Percentiles rank a stretch among this genome's conserved stretches.
These are phyloP conservation scores for Strigamia transsilvanica DNA, from an alignment of 2,888 invertebrate species.

Conservation along the genomic window DNA sequence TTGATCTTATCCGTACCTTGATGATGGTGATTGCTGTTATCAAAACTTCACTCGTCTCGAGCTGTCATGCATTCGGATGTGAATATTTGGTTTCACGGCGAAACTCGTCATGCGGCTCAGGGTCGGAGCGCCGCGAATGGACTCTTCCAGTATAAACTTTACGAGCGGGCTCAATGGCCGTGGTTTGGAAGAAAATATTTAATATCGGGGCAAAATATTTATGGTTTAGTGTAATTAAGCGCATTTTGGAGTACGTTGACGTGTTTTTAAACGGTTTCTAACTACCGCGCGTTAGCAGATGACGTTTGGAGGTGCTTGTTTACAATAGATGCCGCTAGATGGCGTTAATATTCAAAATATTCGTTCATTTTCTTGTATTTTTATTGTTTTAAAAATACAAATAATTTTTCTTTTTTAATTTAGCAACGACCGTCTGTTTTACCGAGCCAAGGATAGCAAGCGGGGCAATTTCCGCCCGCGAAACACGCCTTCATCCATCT, in stretches of 20 bases:
- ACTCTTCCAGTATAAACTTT: not conserved
- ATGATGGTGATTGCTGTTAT: not conserved
- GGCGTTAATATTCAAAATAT: too few relatives aligned
- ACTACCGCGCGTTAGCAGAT: too few relatives aligned
- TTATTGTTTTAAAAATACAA: too few relatives aligned
- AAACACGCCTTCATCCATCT: slow-evolving; percentile 36
- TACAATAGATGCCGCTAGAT: too few relatives aligned
- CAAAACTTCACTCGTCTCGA: not conserved
- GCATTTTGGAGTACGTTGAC: too few relatives aligned
- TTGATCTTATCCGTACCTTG: not conserved
- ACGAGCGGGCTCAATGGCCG: too few relatives aligned
- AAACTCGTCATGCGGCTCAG: slow-evolving; percentile 8
- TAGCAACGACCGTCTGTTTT: slow-evolving; percentile 53
- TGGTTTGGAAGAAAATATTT: too few relatives aligned
- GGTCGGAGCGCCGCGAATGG: not conserved
- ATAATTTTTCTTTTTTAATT: not conserved
- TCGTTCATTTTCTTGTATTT: too few relatives aligned
- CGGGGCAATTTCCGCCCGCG: slow-evolving; percentile 54
- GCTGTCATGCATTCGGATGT: not conserved
- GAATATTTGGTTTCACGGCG: not conserved
- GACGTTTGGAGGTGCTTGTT: too few relatives aligned
- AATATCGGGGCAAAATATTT: too few relatives aligned
- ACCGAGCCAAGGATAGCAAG: slow-evolving; percentile 56
- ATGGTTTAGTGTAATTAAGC: too few relatives aligned
- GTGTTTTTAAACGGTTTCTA: too few relatives aligned